A percentile compares a stretch with the other conserved stretches of the same genome.
Evolutionary conservation across 2,797 vertebrate species (phyloP).

Genomic region (Chaetophractus vellerosus): DNA sequence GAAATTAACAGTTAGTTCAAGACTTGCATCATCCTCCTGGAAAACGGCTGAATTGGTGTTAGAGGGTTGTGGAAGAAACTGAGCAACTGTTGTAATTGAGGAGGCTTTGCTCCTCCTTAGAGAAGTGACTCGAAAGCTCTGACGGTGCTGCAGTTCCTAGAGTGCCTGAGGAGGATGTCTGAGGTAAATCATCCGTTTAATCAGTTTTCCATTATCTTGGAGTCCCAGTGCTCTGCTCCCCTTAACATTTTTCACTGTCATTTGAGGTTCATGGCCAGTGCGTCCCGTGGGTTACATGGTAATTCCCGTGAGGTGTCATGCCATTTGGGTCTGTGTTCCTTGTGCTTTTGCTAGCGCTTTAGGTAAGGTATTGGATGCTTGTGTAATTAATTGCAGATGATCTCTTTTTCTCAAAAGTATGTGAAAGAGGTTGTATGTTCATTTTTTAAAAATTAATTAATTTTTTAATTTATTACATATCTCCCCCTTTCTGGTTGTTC

Average conservation of each 20-base stretch:
- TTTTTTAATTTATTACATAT: too few relatives aligned
- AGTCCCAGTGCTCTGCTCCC: not conserved
- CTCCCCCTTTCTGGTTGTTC: too few relatives aligned
- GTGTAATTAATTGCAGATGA: not conserved
- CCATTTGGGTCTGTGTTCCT: not conserved
- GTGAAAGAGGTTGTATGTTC: not conserved
- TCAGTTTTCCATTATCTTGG: not conserved
- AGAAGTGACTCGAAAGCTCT: not conserved
- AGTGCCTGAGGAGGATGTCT: not conserved
- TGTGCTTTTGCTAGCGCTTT: not conserved
- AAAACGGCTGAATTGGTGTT: not conserved
- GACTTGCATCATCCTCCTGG: not conserved
- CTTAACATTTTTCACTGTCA: not conserved
- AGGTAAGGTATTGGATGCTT: not conserved
- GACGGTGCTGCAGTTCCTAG: not conserved
- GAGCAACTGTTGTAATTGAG: not conserved
- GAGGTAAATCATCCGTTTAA: not conserved
- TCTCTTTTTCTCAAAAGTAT: not conserved
- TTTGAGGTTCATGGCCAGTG: not conserved
- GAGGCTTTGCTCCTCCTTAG: not conserved
- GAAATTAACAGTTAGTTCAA: not conserved
- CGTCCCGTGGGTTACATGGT: not conserved
- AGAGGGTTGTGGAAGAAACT: not conserved
- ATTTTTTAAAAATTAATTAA: too few relatives aligned
- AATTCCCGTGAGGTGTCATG: not conserved